Evolutionary conservation across 2,888 invertebrate species (phyloP).

Genomic region (Acleris laterana): DNA sequence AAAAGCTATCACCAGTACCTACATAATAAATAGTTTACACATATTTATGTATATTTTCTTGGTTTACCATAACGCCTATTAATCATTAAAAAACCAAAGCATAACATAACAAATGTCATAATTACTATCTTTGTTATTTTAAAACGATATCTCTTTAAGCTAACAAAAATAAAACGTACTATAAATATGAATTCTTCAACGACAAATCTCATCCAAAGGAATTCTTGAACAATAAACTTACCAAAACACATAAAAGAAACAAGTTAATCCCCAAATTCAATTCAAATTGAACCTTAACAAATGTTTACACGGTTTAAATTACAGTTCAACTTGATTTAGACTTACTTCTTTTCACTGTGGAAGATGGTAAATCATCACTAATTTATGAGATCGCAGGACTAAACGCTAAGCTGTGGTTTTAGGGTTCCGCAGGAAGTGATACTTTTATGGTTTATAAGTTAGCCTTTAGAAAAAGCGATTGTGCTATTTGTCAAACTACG

Average conservation of each 20-base stretch:
- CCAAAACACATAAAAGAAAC: neutral
- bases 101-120: neutral
- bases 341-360: neutral
- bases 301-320: neutral
- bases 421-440: slow-evolving; percentile 22
- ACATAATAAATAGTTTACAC: too few relatives aligned
- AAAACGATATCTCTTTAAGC: neutral
- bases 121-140: neutral
- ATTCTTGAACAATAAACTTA: slow-evolving; percentile 1
- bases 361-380: slow-evolving; percentile 34
- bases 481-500: too few relatives aligned
- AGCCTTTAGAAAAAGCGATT: too few relatives aligned
- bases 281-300: neutral
- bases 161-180: slow-evolving; percentile 5
- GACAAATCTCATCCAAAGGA: slow-evolving; percentile 12
- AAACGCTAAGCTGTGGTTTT: slow-evolving; percentile 29
- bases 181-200: slow-evolving; percentile 2
- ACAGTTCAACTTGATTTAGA: neutral
- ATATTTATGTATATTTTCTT: too few relatives aligned
- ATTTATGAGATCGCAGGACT: slow-evolving; percentile 33
- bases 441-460: too few relatives aligned
- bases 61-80: neutral
- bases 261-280: neutral
- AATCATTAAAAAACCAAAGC: neutral
- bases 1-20: too few relatives aligned